phyloP scores from a whole-genome alignment of 2,113 vertebrate species.

The Tachysurus fulvidraco region DNA sequence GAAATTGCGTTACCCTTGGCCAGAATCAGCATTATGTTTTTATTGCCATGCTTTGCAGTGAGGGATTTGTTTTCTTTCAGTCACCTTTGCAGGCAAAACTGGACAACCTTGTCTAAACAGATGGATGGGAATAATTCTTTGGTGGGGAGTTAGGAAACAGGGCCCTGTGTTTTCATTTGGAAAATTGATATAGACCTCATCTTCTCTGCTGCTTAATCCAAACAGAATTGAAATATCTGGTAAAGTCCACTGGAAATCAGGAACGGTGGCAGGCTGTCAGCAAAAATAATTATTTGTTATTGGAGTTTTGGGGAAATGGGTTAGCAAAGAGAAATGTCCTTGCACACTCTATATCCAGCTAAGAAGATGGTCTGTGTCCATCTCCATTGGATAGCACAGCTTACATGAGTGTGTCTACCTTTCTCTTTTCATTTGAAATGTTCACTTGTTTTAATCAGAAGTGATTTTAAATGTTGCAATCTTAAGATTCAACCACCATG shows the following conservation, averaged over 20 bases:
- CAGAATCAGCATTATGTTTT: background rate
- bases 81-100: slow-evolving; percentile 35
- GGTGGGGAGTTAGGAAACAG: slow-evolving; percentile 37
- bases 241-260: slow-evolving; percentile 54
- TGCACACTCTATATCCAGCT: slow-evolving; percentile 23
- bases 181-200: slow-evolving; percentile 56
- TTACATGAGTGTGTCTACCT: background rate
- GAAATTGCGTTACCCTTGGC: background rate
- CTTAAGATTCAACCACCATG: background rate
- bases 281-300: slow-evolving; percentile 54
- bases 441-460: background rate
- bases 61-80: slow-evolving; percentile 8
- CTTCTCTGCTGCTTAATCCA: slow-evolving; percentile 54
- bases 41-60: background rate
- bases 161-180: slow-evolving; percentile 53
- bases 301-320: slow-evolving; percentile 45
- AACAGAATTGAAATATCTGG: slow-evolving; percentile 57
- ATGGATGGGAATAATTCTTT: slow-evolving; percentile 47
- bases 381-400: background rate
- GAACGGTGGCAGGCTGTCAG: slow-evolving; percentile 56
- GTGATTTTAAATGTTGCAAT: background rate
- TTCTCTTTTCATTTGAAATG: background rate
- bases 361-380: background rate
- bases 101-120: slow-evolving; percentile 40
- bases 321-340: slow-evolving; percentile 46